phyloP scores from a whole-genome alignment of 2,888 invertebrate genomes.

The Ichneumoninae sp. region DNA sequence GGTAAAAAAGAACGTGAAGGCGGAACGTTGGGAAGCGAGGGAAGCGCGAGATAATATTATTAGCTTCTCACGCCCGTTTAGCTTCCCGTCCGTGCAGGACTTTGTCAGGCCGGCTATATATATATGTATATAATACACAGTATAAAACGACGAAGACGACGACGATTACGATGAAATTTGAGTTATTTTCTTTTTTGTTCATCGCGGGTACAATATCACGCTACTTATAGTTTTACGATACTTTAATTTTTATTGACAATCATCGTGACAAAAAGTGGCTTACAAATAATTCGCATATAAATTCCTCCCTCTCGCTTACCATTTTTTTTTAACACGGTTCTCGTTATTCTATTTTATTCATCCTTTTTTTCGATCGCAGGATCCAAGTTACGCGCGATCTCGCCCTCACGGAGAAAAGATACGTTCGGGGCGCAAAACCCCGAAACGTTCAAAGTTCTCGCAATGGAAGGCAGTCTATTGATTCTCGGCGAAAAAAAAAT shows the following conservation, averaged over 20 bases:
- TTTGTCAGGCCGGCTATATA: slow-evolving; percentile 3
- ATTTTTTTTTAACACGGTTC: slow-evolving; percentile 40
- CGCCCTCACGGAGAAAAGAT: not conserved
- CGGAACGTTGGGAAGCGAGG: slow-evolving; percentile 22
- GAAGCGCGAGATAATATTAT: slow-evolving; percentile 18
- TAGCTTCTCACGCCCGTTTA: slow-evolving; percentile 26
- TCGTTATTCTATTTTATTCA: slow-evolving; percentile 27
- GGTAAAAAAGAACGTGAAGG: slow-evolving; percentile 22
- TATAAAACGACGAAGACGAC: slow-evolving; percentile 59
- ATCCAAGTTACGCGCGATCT: not conserved
- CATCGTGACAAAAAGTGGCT: slow-evolving; percentile 80
- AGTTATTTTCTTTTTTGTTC: not conserved
- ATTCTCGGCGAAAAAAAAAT: too few species aligned
- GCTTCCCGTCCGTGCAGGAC: slow-evolving; percentile 27
- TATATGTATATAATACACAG: slow-evolving; percentile 55
- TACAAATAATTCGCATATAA: slow-evolving; percentile 75
- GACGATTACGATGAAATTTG: slow-evolving; percentile 35
- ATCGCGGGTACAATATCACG: slow-evolving; percentile 60
- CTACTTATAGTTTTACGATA: slow-evolving; percentile 63
- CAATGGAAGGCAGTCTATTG: not conserved
- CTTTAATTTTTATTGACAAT: slow-evolving; percentile 75
- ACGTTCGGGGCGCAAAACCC: not conserved
- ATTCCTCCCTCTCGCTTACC: slow-evolving; percentile 63
- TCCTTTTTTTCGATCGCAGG: not conserved
- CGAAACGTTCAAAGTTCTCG: not conserved